phyloP scores from a whole-genome alignment of 2,113 vertebrate species.

The Elanoides forficatus region DNA sequence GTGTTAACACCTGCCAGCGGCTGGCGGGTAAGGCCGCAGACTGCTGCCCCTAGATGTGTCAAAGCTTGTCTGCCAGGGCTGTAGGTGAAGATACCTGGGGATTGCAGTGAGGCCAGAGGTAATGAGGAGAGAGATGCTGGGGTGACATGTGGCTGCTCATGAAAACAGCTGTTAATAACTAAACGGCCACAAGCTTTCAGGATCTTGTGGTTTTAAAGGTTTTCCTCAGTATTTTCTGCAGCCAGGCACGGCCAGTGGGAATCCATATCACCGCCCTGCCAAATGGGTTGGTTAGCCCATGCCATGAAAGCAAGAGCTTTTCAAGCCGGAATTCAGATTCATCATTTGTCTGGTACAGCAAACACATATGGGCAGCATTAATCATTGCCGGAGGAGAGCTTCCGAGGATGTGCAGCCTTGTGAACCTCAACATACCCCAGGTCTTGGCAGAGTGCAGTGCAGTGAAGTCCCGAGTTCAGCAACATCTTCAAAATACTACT shows the following conservation, averaged over 20 bases:
- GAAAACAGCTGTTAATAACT: not conserved
- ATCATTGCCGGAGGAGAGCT: not conserved
- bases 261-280: not conserved
- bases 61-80: not conserved
- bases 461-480: not conserved
- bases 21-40: not conserved
- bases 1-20: accelerated
- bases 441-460: too few relatives aligned
- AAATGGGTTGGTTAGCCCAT: not conserved
- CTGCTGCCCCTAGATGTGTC: not conserved
- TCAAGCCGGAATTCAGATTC: not conserved
- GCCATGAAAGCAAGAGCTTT: not conserved
- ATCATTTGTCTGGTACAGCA: not conserved
- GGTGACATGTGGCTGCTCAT: not conserved
- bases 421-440: not conserved
- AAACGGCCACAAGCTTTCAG: not conserved
- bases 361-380: not conserved
- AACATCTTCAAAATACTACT: not conserved
- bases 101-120: not conserved
- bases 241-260: not conserved
- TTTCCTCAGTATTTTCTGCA: not conserved
- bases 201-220: not conserved
- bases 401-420: not conserved
- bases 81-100: not conserved
- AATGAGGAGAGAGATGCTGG: too few relatives aligned